Base-by-base conservation (phyloP, 2,797 vertebrate species). In the Liasis olivaceus region DNA sequence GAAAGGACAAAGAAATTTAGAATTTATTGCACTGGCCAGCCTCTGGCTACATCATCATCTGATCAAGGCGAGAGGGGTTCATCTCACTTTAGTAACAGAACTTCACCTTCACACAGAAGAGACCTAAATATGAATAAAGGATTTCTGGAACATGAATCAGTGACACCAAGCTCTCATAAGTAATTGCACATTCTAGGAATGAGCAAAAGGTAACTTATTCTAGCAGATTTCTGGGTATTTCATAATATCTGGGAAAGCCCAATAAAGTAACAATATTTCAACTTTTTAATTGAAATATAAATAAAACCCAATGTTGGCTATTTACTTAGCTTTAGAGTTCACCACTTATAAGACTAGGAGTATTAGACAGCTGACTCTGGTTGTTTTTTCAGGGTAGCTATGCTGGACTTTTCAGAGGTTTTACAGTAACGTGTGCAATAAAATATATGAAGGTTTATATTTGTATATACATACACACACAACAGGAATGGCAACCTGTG, bases 141-240 rank as follows among this genome's bases (percentile, higher is more conserved):
- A 64, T 47, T 90, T 87, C 47, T 64, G 20, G 54, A 88, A 81
- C 58, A 20, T 88, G 77, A 81, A 81, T 22, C 72, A 77, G 14
- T 72, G 9, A 85, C n/a, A 26, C 4, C 11, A 47, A n/a, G 13
- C n/a, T 42, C 66, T 92, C 91, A 93, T 56, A 91, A 59, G 47
- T 95, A 87, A 94, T 90, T 60, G 72, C 0, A 64, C 24, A 90
- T 51, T 89, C 84, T 28, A 89, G 72, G 36, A 24, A 81, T 24
- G 42, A 81, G 36, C 72, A 81, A 81, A 47, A 47, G 51, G 51
- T 54, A 54, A 54, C 51, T 7, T 54, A 54, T 47, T 81, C 20
- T 24, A 20, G 72, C 72, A 81, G 42, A 81, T 81, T 24, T 81
- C 36, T 47, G 36, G 11, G 9, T 42, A 47, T 81, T 81, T 36